A percentile compares a stretch with the other conserved stretches of the same genome.
These are phyloP conservation scores for Neodon shergylaensis DNA, from an alignment of 2,113 vertebrate genomes.

Conservation along the genomic window DNA sequence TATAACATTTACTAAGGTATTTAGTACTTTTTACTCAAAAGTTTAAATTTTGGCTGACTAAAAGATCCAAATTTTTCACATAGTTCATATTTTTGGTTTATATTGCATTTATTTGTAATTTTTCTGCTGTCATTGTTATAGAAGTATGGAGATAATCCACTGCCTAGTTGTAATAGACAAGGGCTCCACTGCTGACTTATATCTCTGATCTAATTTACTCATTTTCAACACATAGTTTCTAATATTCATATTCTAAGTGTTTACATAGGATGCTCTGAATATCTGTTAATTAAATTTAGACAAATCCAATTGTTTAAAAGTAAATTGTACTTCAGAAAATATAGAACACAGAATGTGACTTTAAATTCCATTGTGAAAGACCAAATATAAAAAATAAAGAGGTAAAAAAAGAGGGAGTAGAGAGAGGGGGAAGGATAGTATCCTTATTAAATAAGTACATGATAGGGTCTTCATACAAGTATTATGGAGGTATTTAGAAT, in stretches of 20 bases:
- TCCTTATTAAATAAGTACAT: neutral
- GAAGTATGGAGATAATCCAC: neutral
- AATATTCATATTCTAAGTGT: neutral
- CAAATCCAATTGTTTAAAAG: constrained; percentile 32
- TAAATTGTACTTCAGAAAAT: neutral
- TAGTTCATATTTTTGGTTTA: constrained; percentile 23
- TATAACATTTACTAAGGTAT: constrained; percentile 24
- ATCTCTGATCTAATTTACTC: neutral
- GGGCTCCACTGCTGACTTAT: neutral
- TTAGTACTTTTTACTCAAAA: constrained; percentile 1
- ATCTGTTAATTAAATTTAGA: neutral
- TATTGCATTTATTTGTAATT: neutral
- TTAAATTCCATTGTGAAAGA: constrained; percentile 20
- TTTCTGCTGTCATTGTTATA: neutral
- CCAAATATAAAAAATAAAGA: neutral
- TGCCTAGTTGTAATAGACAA: neutral
- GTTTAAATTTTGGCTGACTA: neutral
- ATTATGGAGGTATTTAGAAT: neutral
- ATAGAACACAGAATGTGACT: neutral
- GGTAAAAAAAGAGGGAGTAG: neutral
- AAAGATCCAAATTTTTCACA: neutral
- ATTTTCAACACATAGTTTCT: neutral
- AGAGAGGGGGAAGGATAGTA: neutral
- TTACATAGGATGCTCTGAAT: neutral
- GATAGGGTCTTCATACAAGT: neutral